Base-by-base conservation (phyloP, 2,888 invertebrate genomes). In the Cacoxenus indagator region DNA sequence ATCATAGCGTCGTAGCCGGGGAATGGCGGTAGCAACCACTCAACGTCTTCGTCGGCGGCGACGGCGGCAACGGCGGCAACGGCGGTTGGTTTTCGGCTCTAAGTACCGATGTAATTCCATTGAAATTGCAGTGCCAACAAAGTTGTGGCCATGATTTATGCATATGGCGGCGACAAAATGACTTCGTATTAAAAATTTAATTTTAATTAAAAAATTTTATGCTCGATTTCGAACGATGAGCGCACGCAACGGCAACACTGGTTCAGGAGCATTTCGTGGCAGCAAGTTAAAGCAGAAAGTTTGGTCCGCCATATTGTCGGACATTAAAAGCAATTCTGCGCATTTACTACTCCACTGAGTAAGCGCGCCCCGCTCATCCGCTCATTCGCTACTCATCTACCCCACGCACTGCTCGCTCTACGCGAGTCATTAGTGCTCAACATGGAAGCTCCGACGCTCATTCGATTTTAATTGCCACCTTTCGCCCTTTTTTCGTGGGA, bases 391-490 rank as follows among this genome's bases (percentile, higher is more conserved):
- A 14, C 31, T 14, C 46, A 14, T 29, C 61, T 59, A 29, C 24
- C 17, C 61, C n/a, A 27, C 22, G 75, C 64, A 73, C 61, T 70
- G 67, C 69, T 64, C 2, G 45, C 67, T 62, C 76, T 76, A 80
- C 76, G 8, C 19, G 17, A 17, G 19, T 82, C 81, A 81, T 81
- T 81, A 81, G 81, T 81, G 81, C 81, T 83, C 70, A 83, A 81
- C 82, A 83, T 81, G 83, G 81, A 81, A 83, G 81, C 83, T 82
- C 80, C 83, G 81, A 75, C 73, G 81, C 84, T 81, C 82, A 81
- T 83, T 80, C 81, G 83, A 81, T 81, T 81, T 81, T 83, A 81
- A 81, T 81, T 81, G 83, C 81, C 78, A 82, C 82, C 83, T 82
- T 80, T 83, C 75, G 77, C 81, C 78, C 81, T 81, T 79, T n/a